Base-by-base conservation (phyloP, 2,113 vertebrate genomes). In the Lasiurus cinereus region DNA sequence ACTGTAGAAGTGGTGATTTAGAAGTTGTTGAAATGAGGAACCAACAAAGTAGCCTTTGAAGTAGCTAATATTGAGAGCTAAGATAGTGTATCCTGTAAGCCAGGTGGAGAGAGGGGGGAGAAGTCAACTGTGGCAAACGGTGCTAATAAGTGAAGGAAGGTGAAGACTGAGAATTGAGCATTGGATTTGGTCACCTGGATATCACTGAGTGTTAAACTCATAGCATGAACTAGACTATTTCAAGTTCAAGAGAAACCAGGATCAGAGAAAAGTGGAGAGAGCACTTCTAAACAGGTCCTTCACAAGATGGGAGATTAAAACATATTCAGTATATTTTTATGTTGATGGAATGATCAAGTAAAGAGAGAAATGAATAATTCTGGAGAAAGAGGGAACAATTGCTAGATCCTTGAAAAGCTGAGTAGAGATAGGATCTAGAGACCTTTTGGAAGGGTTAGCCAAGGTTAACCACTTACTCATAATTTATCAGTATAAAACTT, bases 311-410 rank as follows among this genome's bases (percentile, higher is more conserved):
- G 10, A 16, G 29, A 70, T 72, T 70, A 70, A 19, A 84, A 52
- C 72, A 84, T 56, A 52, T 83, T 83, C 62, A 39, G 59, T 31
- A 88, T 83, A 39, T 88, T 24, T 79, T 78, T 92, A 36, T 78
- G 46, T 56, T 73, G 6, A n/a, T 79, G 9, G 43, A 62, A 79
- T 88, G 12, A 87, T 77, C 52, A 72, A 48, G 31, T 31, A 85
- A 66, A 69, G 50, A 46, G 22, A 79, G 43, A 82, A 67, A 74
- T 87, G 12, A 76, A 13, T 69, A 50, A 39, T 73, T 52, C 36
- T 59, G 5, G 59, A 85, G 56, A 77, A 73, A 90, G 84, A 52
- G 24, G 33, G 19, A 69, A 86, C 2, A n/a, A 59, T 80, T 50
- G 43, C 74, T 39, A 85, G 39, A 79, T 74, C 46, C 24, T n/a